phyloP scores from a whole-genome alignment of 1,140 invertebrate species.

The Helicorthomorpha holstii region DNA sequence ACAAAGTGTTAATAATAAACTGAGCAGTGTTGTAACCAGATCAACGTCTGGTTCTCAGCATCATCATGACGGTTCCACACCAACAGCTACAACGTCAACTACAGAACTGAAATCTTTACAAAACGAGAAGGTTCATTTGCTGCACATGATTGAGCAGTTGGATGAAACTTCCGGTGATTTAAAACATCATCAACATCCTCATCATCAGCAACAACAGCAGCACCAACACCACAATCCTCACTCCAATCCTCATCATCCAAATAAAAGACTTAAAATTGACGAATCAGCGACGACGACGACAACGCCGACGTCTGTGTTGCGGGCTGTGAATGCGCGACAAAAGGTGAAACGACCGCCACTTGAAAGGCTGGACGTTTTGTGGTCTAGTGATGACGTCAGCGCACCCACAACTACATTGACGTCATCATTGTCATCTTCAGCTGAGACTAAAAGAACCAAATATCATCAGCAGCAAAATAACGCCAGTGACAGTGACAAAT shows the following conservation, averaged over 20 bases:
- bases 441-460: slow-evolving; percentile 30
- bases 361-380: slow-evolving; percentile 1
- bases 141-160: slow-evolving; percentile 22
- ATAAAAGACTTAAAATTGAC: background rate
- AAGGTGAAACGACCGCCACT: slow-evolving; percentile 2
- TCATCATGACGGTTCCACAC: background rate
- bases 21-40: too few relatives aligned
- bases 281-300: background rate
- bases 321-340: background rate
- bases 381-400: background rate
- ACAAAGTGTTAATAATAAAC: too few relatives aligned
- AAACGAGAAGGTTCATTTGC: slow-evolving; percentile 21
- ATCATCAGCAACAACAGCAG: background rate
- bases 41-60: too few relatives aligned
- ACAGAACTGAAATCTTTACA: slow-evolving; percentile 21
- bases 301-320: background rate
- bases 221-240: background rate
- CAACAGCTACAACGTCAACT: background rate
- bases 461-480: slow-evolving; percentile 12
- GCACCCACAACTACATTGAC: slow-evolving; percentile 6
- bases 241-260: background rate
- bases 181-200: background rate
- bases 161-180: background rate
- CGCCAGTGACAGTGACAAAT: too few relatives aligned
- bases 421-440: slow-evolving; percentile 34